Conservation (phyloP, 2,888 invertebrate genomes). For the Euplagia quadripunctaria region DNA sequence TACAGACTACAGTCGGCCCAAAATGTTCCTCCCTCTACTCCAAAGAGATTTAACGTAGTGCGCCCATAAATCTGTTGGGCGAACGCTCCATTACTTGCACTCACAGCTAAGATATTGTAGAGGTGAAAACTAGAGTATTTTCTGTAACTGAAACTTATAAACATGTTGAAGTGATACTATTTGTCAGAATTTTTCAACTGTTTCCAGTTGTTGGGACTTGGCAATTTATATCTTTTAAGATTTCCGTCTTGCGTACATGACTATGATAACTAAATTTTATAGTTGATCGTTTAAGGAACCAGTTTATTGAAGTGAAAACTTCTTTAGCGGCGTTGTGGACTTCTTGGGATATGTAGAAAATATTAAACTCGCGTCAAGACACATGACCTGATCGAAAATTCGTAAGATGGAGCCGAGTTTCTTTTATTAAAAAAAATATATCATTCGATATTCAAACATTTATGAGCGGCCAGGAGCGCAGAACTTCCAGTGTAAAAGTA, state of each 20-base stretch:
- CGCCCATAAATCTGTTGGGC: conserved; percentile 64
- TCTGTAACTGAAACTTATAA: conserved; percentile 50
- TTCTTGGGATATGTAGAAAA: no score
- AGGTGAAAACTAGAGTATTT: conserved; percentile 55
- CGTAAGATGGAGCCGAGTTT: no score
- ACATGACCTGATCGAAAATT: no score
- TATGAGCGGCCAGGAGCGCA: no score
- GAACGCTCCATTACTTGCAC: conserved; percentile 67
- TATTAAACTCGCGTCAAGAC: no score
- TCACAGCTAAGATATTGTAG: conserved; percentile 46
- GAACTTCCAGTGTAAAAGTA: no score
- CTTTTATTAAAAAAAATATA: no score
- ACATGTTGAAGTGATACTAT: conserved; percentile 50
- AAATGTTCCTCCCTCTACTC: conserved; percentile 51
- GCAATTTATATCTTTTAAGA: conserved; percentile 10
- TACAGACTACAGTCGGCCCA: conserved; percentile 44
- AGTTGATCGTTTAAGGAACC: neutral
- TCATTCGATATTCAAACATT: no score
- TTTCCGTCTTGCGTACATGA: conserved; percentile 12
- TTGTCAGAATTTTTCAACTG: conserved; percentile 51
- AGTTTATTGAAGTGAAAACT: no score
- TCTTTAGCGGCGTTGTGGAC: no score
- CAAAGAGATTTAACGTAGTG: conserved; percentile 51
- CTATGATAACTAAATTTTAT: neutral
- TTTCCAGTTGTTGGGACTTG: neutral